Percentiles rank a stretch among this genome's conserved stretches.
phyloP scores from a whole-genome alignment of 2,797 vertebrate species.

The Microctenopoma lineatum region DNA sequence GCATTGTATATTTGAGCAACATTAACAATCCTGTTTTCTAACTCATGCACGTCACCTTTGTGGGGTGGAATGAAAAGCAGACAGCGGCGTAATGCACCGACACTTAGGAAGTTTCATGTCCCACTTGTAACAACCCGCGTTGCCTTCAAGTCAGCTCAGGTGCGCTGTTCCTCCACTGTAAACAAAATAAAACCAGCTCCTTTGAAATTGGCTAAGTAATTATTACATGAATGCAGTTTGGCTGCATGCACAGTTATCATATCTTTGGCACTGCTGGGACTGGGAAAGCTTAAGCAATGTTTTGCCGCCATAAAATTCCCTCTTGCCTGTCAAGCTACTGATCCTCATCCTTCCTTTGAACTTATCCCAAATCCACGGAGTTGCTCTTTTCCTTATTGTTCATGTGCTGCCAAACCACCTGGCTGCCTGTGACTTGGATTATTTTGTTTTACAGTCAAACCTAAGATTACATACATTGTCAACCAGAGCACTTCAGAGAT shows the following conservation, averaged over 20 bases:
- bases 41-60: conserved; percentile 24
- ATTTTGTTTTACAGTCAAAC: conserved; percentile 87
- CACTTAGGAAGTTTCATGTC: conserved; percentile 28
- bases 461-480: conserved; percentile 95
- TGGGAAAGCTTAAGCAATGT: conserved; percentile 41
- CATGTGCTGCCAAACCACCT: conserved; percentile 32
- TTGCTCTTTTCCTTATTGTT: conserved; percentile 37
- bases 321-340: conserved; percentile 44
- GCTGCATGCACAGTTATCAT: conserved; percentile 41
- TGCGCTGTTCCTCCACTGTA: conserved; percentile 39
- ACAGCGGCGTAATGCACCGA: conserved; percentile 23
- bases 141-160: conserved; percentile 39
- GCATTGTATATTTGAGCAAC: neutral
- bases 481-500: conserved; percentile 94
- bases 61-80: conserved; percentile 19
- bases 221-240: conserved; percentile 39
- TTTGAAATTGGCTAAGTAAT: conserved; percentile 51
- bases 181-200: conserved; percentile 39
- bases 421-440: conserved; percentile 36
- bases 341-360: conserved; percentile 51
- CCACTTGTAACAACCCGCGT: conserved; percentile 26
- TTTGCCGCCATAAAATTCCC: conserved; percentile 40
- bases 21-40: conserved; percentile 11
- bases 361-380: conserved; percentile 35
- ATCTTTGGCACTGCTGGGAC: conserved; percentile 14